Base-by-base conservation (phyloP, 2,113 vertebrate species). In the Proterorhinus semilunaris region DNA sequence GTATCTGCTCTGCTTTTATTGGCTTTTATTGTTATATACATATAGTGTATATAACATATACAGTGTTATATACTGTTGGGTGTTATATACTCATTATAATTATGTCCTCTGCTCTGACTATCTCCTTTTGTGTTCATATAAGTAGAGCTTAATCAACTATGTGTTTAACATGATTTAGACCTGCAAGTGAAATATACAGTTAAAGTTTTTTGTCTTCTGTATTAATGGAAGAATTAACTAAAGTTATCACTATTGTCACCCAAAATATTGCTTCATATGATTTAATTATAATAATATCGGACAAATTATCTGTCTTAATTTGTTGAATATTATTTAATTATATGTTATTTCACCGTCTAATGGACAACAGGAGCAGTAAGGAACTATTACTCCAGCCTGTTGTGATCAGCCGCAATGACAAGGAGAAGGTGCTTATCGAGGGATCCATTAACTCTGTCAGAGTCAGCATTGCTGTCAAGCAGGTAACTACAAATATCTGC, bases 401-500 rank as follows among this genome's bases (percentile, higher is more conserved):
- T 81, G 94, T 98, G 74, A 96, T 99, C 88, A 99, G 97, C 89
- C 95, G 98, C 66, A 98, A 99, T 6, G 98, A 99, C 69, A 99
- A 99, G 85, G 98, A 99, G 89, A 99, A 96, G 81, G 96, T 99
- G 27, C 93, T 99, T 13, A 97, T 99, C 0, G 98, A 99, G 82
- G 98, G 98, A 50, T 99, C 98, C 71, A 99, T 99, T 83, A 99
- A 99, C 90, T 99, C 98, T 0, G 97, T 99, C 71, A 93, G 98
- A 8, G 95, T 99, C 94, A 99, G 98, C 95, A 99, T 99, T 12
- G 95, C 96, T 0, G 96, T 99, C 84, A 99, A 99, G 78, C 98
- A 99, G 96, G 98, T 99, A 68, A 79, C 82, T 47, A 27, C 55
- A 42, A 10, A 10, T 12, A 58, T 11, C 55, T 36, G 12, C 7